Evolutionary conservation across 2,888 invertebrate genomes (phyloP), one percentile per base, ranked within the genome.

Genomic region (Eledona agricola): DNA sequence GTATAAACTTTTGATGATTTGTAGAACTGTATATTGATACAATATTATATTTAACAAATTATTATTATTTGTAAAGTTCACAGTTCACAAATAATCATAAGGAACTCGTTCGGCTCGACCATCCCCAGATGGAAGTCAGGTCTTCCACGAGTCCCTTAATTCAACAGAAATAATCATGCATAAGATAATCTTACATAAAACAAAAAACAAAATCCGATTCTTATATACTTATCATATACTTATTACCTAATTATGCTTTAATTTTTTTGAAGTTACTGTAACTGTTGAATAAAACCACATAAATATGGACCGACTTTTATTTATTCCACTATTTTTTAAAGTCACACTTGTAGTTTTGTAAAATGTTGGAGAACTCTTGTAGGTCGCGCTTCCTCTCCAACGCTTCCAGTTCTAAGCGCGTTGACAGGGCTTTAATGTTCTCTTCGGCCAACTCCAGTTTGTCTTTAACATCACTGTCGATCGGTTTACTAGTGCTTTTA

Each of bases 391-490:
- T 79, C 65, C 86, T 83, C 64, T 87, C 87, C 56, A 82, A 81
- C 60, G 83, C 82, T 17, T 85, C 78, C 69, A 85, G 83, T 64
- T 81, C 81, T 22, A 87, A 69, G 67, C 83, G 80, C 25, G 83
- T 82, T 66, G 83, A 82, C 68, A 87, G 74, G 9, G 84, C 82
- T 67, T 84, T 82, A 25, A 85, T 77, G 62, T 84, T 84, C 71
- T 88, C 87, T 63, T 86, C 82, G 0, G 86, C 79, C 43, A 88
- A 71, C 66, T 85, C 84, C 42, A 87, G 69, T 64, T 80, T 78
- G 54, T 72, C 67, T 56, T 60, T 62, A 11, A 51, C 4, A 4
- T 51, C 31, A 12, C 1, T n/a, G n/a, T 37, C 37, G 6, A 9
- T 6, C 6, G 9, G 37, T 20, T 9, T 20, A 2, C 37, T 4